These are phyloP conservation scores for Lysandra bellargus DNA, from an alignment of 2,888 invertebrate species.

Conservation along the genomic window DNA sequence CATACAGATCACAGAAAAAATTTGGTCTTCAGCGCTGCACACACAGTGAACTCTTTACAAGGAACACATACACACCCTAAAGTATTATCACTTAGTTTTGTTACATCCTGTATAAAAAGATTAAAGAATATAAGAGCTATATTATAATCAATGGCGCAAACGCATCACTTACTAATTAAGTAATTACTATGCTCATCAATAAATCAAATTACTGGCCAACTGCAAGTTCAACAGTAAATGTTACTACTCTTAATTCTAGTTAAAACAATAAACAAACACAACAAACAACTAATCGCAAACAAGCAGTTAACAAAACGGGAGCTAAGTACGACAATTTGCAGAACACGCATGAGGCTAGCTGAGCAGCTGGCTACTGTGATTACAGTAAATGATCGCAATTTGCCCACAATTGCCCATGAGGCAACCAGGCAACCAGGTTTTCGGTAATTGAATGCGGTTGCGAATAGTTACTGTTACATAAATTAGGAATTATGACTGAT, in stretches of 20 bases:
- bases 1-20: too few species aligned
- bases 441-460: slow-evolving; percentile 48
- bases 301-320: slow-evolving; percentile 32
- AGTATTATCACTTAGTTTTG: too few species aligned
- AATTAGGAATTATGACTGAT: slow-evolving; percentile 33
- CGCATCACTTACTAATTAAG: too few species aligned
- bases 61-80: too few species aligned
- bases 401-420: slow-evolving; percentile 47
- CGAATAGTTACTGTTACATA: slow-evolving; percentile 34
- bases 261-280: not conserved
- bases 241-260: not conserved
- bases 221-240: not conserved
- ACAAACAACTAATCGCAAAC: slow-evolving; percentile 25
- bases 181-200: not conserved
- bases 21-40: too few species aligned
- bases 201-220: not conserved
- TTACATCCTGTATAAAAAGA: too few species aligned
- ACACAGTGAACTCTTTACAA: too few species aligned
- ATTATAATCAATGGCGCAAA: too few species aligned
- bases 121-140: too few species aligned
- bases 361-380: slow-evolving; percentile 64
- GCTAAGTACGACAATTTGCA: slow-evolving; percentile 56
- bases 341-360: slow-evolving; percentile 61
- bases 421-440: slow-evolving; percentile 47
- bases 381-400: slow-evolving; percentile 69